Evolutionary conservation across 2,888 invertebrate species (phyloP).

Genomic region (Pandemis cinnamomeana): DNA sequence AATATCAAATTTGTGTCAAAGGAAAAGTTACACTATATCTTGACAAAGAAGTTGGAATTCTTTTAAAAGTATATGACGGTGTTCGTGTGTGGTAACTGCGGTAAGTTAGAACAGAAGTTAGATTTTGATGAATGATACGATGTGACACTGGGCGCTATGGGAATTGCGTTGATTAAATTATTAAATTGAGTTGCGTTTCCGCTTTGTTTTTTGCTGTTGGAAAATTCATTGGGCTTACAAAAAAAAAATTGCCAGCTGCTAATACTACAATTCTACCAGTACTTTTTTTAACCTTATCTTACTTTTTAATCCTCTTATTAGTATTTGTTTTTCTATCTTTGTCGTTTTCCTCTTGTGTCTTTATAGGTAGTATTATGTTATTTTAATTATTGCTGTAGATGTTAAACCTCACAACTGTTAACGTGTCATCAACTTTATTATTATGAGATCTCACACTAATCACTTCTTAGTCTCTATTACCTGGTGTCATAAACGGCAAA

Average conservation of each 20-base stretch:
- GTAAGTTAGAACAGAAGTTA: slow-evolving; percentile 55
- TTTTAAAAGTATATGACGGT: background rate
- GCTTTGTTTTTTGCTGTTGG: slow-evolving; percentile 40
- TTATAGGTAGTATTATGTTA: too few species aligned
- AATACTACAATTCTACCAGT: too few species aligned
- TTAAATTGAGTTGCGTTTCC: slow-evolving; percentile 52
- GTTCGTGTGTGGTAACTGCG: slow-evolving; percentile 60
- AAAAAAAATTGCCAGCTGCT: too few species aligned
- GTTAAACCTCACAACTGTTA: background rate
- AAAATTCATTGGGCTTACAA: too few species aligned
- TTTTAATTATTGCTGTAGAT: too few species aligned
- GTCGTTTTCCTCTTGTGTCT: too few species aligned
- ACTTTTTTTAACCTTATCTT: too few species aligned
- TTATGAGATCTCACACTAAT: background rate
- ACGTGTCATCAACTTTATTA: background rate
- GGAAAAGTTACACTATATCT: slow-evolving; percentile 2
- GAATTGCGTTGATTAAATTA: slow-evolving; percentile 61
- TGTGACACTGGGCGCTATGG: slow-evolving; percentile 61
- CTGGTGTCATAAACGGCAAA: background rate
- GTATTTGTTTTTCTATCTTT: too few species aligned
- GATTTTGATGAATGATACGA: slow-evolving; percentile 62
- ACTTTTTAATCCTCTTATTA: too few species aligned
- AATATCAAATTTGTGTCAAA: background rate
- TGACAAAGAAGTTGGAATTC: slow-evolving; percentile 20
- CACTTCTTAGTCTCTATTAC: background rate